Conservation (phyloP, 1,140 invertebrate species). For the Calliphora vicina region DNA sequence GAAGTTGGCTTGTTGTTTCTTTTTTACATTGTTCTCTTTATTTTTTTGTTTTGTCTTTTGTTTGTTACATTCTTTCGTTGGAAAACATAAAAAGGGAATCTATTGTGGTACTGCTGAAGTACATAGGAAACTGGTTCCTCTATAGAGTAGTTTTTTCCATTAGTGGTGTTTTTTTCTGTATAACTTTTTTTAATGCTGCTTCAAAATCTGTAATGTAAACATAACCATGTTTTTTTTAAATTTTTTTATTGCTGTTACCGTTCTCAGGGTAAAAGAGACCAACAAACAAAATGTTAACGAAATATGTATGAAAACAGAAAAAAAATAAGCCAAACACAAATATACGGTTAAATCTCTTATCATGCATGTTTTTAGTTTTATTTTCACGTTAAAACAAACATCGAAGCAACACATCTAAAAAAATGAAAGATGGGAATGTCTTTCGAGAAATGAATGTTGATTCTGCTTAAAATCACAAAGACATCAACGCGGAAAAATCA, state of each 20-base stretch:
- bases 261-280: not conserved
- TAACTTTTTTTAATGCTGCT: not conserved
- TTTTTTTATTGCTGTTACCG: not conserved
- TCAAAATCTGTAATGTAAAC: not conserved
- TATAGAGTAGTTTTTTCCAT: not conserved
- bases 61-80: not conserved
- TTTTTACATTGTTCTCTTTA: not conserved
- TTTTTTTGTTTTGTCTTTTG: not conserved
- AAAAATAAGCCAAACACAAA: not conserved
- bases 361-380: not conserved
- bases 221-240: not conserved
- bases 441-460: not conserved
- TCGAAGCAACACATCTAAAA: not conserved
- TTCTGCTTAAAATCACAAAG: not conserved
- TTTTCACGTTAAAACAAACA: not conserved
- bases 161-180: not conserved
- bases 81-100: slow-evolving; percentile 1
- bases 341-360: slow-evolving; percentile 10
- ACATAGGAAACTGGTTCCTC: not conserved
- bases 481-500: not conserved
- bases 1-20: too few species aligned
- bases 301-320: not conserved
- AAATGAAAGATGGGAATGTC: not conserved
- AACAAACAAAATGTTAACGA: not conserved
- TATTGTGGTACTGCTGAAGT: not conserved